phyloP scores from a whole-genome alignment of 2,113 vertebrate genomes.

The Empidonax traillii region DNA sequence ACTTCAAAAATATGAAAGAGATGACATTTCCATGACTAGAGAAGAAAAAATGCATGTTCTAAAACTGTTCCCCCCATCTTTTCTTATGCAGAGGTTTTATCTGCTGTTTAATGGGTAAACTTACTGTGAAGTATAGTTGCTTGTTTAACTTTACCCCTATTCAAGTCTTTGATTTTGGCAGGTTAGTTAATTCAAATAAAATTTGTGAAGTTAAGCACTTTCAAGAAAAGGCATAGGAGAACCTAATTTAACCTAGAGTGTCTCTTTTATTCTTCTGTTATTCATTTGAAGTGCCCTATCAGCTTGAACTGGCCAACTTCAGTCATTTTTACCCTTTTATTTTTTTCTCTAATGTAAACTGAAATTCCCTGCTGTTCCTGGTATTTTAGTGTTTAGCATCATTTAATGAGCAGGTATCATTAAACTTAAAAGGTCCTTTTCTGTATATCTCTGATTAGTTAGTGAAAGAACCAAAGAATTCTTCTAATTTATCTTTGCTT shows the following conservation, averaged over 20 bases:
- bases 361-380: conserved; percentile 91
- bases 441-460: conserved; percentile 83
- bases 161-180: conserved; percentile 91
- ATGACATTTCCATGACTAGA: conserved; percentile 51
- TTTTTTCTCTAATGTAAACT: conserved; percentile 96
- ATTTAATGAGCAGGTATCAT: conserved; percentile 95
- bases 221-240: conserved; percentile 86
- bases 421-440: conserved; percentile 88
- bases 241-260: conserved; percentile 99
- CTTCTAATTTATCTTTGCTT: conserved; percentile 79
- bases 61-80: conserved; percentile 61
- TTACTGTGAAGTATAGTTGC: conserved; percentile 88
- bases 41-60: conserved; percentile 50
- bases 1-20: conserved; percentile 59
- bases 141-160: conserved; percentile 93
- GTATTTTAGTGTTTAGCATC: conserved; percentile 92
- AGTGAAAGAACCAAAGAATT: conserved; percentile 81
- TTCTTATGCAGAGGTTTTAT: conserved; percentile 86
- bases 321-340: conserved; percentile 95
- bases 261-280: conserved; percentile 89
- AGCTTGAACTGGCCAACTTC: conserved; percentile 98
- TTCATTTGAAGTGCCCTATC: conserved; percentile 97
- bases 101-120: conserved; percentile 91
- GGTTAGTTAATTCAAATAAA: conserved; percentile 95
- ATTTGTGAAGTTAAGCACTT: conserved; percentile 90